These are phyloP conservation scores for Oncorhynchus tshawytscha DNA, from an alignment of 2,113 vertebrate species.

Conservation along the genomic window DNA sequence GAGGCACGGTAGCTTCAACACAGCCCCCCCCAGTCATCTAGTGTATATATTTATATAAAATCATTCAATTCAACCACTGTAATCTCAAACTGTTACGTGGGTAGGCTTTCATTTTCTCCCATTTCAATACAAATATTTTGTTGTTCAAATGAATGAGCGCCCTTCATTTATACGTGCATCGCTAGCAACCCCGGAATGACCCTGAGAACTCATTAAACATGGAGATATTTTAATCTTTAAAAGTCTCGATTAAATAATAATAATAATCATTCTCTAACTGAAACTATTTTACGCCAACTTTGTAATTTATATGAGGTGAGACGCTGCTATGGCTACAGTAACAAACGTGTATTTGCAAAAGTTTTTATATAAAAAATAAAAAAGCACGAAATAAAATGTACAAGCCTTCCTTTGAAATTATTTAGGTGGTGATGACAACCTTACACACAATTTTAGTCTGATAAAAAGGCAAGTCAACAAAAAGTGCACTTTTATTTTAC, in stretches of 20 bases:
- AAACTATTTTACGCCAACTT: neutral
- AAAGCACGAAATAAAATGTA: neutral
- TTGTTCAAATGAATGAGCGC: constrained; percentile 54
- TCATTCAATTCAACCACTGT: neutral
- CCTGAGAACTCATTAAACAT: constrained; percentile 40
- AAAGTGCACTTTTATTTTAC: no score
- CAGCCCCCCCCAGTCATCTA: no score
- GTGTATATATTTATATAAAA: no score
- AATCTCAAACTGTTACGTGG: neutral
- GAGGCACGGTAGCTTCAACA: no score
- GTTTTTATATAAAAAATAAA: neutral
- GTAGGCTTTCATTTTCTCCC: neutral
- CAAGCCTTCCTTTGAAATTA: neutral
- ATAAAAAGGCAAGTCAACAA: no score
- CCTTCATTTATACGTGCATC: constrained; percentile 62
- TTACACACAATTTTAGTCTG: no score
- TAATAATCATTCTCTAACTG: neutral
- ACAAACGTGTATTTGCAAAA: neutral
- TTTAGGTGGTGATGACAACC: no score
- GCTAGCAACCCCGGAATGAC: constrained; percentile 55
- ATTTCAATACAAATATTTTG: constrained; percentile 49
- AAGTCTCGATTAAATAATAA: neutral
- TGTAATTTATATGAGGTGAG: neutral
- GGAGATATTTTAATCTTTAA: constrained; percentile 39
- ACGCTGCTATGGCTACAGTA: neutral